Evolutionary conservation across 2,888 invertebrate species (phyloP).

Genomic region (Drosophila yooni): DNA sequence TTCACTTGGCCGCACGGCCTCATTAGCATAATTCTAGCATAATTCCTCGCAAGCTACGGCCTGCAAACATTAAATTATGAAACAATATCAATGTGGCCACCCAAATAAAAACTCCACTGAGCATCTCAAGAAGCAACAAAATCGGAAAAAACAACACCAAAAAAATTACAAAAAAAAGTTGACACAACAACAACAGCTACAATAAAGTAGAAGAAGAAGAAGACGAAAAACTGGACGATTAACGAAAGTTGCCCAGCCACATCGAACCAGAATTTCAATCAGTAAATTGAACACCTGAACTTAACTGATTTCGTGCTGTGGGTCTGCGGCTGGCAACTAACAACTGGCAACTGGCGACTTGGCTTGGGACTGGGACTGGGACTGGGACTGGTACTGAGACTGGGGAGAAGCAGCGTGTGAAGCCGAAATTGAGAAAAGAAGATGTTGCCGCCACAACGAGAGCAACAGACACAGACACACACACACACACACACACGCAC

Average conservation of each 20-base stretch:
- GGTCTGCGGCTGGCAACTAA: constrained; percentile 17
- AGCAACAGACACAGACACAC: constrained; percentile 20
- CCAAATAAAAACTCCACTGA: constrained; percentile 17
- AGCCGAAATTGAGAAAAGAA: constrained; percentile 49
- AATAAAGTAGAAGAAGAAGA: neutral
- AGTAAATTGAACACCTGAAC: constrained; percentile 82
- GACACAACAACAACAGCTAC: constrained; percentile 21
- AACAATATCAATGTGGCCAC: constrained; percentile 50
- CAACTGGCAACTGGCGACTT: neutral
- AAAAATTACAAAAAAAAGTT: constrained; percentile 5
- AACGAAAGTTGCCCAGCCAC: constrained; percentile 73
- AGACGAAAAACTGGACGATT: constrained; percentile 48
- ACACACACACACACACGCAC: neutral
- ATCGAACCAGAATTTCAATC: constrained; percentile 78
- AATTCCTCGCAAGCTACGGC: constrained; percentile 62
- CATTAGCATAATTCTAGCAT: constrained; percentile 79
- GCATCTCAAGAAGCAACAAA: constrained; percentile 50
- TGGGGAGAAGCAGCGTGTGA: constrained; percentile 69
- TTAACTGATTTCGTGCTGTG: constrained; percentile 76
- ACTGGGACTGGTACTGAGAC: neutral
- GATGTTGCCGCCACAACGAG: constrained; percentile 56
- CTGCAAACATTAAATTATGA: constrained; percentile 51
- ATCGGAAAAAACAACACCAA: constrained; percentile 10
- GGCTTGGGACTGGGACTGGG: neutral
- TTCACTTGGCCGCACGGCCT: constrained; percentile 32